These are phyloP conservation scores for Drosophila subquinaria DNA, from an alignment of 2,888 invertebrate species.

Conservation along the genomic window DNA sequence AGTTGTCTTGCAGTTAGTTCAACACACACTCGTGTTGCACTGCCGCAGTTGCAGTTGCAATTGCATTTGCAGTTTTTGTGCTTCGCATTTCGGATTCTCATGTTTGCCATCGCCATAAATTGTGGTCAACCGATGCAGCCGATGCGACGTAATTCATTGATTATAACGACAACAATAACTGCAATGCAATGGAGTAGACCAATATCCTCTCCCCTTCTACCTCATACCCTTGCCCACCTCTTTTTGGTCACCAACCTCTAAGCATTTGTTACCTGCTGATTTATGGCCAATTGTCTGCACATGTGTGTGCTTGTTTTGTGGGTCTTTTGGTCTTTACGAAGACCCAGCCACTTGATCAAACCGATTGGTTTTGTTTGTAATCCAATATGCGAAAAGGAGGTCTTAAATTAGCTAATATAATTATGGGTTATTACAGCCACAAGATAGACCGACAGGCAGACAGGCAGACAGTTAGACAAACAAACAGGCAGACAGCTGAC, in stretches of 20 bases:
- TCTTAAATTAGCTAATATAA: slow-evolving; percentile 68
- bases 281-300: slow-evolving; percentile 72
- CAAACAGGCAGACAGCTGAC: slow-evolving; percentile 21
- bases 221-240: not conserved
- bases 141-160: slow-evolving; percentile 79
- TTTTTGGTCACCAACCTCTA: slow-evolving; percentile 4
- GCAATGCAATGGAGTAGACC: slow-evolving; percentile 52
- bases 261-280: slow-evolving; percentile 70
- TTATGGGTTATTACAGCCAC: slow-evolving; percentile 64
- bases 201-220: not conserved
- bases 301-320: slow-evolving; percentile 40
- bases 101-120: slow-evolving; percentile 77
- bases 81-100: slow-evolving; percentile 72
- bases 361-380: slow-evolving; percentile 44
- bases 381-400: slow-evolving; percentile 49
- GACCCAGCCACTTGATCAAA: slow-evolving; percentile 42
- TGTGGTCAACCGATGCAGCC: slow-evolving; percentile 79
- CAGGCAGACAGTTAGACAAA: not conserved
- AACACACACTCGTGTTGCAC: slow-evolving; percentile 36
- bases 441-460: slow-evolving; percentile 15
- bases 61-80: slow-evolving; percentile 69
- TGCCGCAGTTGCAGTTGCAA: slow-evolving; percentile 38
- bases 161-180: slow-evolving; percentile 80
- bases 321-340: slow-evolving; percentile 26
- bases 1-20: not conserved